A percentile compares a stretch with the other conserved stretches of the same genome.
Conservation (phyloP, 2,797 vertebrate genomes). For the Glossophaga mutica region DNA sequence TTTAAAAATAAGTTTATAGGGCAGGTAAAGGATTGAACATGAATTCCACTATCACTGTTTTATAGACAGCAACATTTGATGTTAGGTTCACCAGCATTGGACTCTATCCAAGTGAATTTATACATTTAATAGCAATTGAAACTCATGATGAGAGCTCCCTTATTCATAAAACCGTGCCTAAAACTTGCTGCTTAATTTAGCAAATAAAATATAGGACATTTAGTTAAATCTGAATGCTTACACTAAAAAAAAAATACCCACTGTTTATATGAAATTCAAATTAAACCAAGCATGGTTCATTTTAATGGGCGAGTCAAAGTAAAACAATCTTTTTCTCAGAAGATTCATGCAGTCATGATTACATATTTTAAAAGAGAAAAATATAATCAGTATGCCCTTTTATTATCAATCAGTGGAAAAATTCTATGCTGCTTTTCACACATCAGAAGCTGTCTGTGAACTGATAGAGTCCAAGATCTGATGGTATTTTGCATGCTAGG, state of each 20-base stretch:
- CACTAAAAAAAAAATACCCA: neutral
- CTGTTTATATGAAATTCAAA: conserved; percentile 2
- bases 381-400: neutral
- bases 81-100: neutral
- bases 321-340: neutral
- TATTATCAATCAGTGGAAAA: neutral
- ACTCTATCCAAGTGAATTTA: neutral
- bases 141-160: neutral
- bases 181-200: neutral
- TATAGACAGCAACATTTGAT: neutral
- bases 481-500: neutral
- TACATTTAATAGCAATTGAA: neutral
- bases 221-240: neutral
- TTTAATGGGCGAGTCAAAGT: neutral
- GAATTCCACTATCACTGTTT: neutral
- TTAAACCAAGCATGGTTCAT: neutral
- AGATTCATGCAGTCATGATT: neutral
- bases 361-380: neutral
- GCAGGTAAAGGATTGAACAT: neutral
- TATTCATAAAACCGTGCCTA: neutral
- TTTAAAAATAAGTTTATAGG: neutral
- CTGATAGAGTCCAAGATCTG: neutral
- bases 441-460: neutral
- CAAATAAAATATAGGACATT: neutral
- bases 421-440: neutral